Evolutionary conservation across 2,113 vertebrate species (phyloP).

Genomic region (Heterotis niloticus): DNA sequence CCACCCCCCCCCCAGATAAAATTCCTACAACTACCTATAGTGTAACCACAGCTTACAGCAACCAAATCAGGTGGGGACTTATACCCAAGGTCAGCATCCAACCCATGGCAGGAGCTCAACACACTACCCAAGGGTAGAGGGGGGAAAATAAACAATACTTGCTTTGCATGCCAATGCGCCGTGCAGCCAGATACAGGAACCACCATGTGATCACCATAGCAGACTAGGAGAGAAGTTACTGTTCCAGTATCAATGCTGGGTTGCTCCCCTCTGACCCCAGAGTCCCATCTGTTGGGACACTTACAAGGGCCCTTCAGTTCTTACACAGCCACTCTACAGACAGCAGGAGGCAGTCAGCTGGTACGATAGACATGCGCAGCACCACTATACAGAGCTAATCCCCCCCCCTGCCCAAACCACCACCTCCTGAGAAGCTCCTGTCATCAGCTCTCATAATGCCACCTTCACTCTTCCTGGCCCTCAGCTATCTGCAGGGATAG

Average conservation of each 20-base stretch:
- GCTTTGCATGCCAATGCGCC: constrained; percentile 9
- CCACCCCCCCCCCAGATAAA: too few relatives aligned
- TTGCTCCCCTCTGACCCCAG: neutral
- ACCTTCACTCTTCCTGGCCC: neutral
- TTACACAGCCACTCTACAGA: neutral
- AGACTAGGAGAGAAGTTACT: neutral
- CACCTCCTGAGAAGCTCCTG: neutral
- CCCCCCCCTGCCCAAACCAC: neutral
- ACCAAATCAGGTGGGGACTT: too few relatives aligned
- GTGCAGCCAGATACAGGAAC: constrained; percentile 20
- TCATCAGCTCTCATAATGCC: neutral
- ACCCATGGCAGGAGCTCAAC: neutral
- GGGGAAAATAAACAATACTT: too few relatives aligned
- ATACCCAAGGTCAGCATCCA: neutral
- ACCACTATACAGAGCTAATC: neutral
- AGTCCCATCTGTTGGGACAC: neutral
- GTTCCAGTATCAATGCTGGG: neutral
- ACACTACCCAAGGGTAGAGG: neutral
- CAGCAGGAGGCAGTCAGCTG: neutral
- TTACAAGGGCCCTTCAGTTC: neutral
- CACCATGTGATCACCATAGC: constrained; percentile 24
- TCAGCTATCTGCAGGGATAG: neutral
- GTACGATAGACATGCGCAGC: neutral
- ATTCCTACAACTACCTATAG: too few relatives aligned
- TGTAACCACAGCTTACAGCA: too few relatives aligned